A percentile compares a stretch with the other conserved stretches of the same genome.
Evolutionary conservation across 2,113 vertebrate species (phyloP).

Genomic region (Emberiza fucata): DNA sequence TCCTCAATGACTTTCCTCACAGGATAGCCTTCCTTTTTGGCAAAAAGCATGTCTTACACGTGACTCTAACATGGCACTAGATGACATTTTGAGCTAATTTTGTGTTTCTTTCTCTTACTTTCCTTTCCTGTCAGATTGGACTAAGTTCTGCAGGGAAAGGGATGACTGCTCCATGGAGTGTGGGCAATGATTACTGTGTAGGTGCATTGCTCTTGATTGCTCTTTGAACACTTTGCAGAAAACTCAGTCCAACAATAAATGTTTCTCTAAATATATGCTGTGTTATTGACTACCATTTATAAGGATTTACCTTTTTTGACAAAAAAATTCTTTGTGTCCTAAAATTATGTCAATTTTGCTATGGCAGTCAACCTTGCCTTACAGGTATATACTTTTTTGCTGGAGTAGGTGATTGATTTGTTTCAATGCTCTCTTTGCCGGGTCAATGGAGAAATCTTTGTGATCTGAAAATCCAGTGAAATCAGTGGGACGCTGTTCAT

Average conservation of each 20-base stretch:
- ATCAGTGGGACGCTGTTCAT: not conserved
- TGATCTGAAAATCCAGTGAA: not conserved
- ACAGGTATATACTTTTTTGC: not conserved
- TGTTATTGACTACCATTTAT: not conserved
- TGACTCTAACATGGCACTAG: not conserved
- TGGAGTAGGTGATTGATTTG: not conserved
- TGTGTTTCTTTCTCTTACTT: not conserved
- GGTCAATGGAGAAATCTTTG: not conserved
- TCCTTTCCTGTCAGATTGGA: not conserved
- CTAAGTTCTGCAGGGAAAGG: not conserved
- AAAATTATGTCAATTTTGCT: not conserved
- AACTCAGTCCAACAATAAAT: not conserved
- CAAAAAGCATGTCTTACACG: not conserved
- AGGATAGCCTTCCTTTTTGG: not conserved
- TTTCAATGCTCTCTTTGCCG: not conserved
- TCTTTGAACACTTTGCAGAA: not conserved
- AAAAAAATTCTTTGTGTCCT: not conserved
- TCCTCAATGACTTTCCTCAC: not conserved
- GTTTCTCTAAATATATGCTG: not conserved
- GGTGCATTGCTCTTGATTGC: not conserved
- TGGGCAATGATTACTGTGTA: not conserved
- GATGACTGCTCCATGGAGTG: fast-evolving
- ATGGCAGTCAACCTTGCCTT: too few species aligned
- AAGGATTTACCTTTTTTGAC: not conserved
- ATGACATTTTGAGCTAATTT: not conserved